Evolutionary conservation across 2,888 invertebrate genomes (phyloP), one percentile per base, ranked within the genome.

Genomic region (Agonopterix subpropinquella): DNA sequence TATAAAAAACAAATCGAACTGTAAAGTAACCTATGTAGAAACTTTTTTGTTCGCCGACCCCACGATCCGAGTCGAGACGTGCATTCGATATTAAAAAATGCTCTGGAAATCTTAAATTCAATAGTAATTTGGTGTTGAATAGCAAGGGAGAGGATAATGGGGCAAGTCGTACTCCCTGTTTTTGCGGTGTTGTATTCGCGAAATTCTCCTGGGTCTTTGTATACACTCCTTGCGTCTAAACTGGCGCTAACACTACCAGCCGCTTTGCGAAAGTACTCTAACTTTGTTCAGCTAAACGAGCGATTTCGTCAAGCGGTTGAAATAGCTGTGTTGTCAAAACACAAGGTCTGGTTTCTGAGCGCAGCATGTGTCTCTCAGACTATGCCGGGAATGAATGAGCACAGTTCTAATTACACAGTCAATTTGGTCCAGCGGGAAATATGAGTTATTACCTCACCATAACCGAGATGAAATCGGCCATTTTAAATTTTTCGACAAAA

Each of bases 121-220:
- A 86, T 83, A 80, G 86, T 81, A 80, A 86, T 86, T 85, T 85
- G 73, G 77, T 64, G 63, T 60, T 75, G 77, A 80, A 77, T 73
- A 72, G 73, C 67, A 72, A 74, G 83, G 83, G 80, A 71, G 80
- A 73, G 77, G 72, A 78, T 79, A 80, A 82, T 77, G 70, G 76
- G 67, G 57, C 68, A 49, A 65, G 66, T 64, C 68, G 62, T 73
- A 77, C 79, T 78, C 84, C 83, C 82, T 80, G 78, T 82, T 84
- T 80, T 80, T 84, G 86, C 80, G 85, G 86, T 86, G 80, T 80
- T 82, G 81, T 84, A 85, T 80, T 78, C 75, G 85, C 85, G 75
- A 86, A 83, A 69, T 84, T 81, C 74, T 69, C 74, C 39, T n/a
- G 39, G 72, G 73, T 77, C 74, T 73, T 79, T 82, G 79, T 84